phyloP scores from a whole-genome alignment of 2,113 vertebrate species.

The Poicephalus gulielmi region DNA sequence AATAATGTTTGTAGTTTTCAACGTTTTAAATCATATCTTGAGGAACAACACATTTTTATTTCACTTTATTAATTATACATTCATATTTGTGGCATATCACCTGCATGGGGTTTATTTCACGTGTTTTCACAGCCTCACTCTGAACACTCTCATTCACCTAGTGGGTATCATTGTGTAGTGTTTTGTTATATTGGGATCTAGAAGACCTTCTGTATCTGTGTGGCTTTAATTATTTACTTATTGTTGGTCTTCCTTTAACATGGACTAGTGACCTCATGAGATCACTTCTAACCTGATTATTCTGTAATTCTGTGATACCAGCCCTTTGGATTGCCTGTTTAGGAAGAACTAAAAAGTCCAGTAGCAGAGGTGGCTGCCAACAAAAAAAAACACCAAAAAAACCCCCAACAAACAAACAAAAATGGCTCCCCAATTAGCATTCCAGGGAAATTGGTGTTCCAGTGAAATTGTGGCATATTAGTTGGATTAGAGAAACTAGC shows the following conservation, averaged over 20 bases:
- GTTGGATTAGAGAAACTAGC: not conserved
- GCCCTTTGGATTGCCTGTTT: not conserved
- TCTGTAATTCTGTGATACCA: not conserved
- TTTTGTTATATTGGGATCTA: not conserved
- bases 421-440: not conserved
- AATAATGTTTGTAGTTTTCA: not conserved
- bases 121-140: not conserved
- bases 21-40: not conserved
- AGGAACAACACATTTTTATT: not conserved
- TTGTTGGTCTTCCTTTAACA: not conserved
- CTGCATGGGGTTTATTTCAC: not conserved
- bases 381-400: not conserved
- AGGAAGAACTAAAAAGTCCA: not conserved
- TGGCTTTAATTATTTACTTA: not conserved
- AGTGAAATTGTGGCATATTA: not conserved
- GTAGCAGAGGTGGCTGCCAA: not conserved
- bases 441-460: not conserved
- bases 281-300: not conserved
- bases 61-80: not conserved
- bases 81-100: not conserved
- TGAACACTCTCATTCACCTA: not conserved
- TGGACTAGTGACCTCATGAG: not conserved
- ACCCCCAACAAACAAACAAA: not conserved
- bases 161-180: not conserved
- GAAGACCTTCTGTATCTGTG: not conserved